Base-by-base conservation (phyloP, 2,797 vertebrate genomes). In the Lophius americanus region DNA sequence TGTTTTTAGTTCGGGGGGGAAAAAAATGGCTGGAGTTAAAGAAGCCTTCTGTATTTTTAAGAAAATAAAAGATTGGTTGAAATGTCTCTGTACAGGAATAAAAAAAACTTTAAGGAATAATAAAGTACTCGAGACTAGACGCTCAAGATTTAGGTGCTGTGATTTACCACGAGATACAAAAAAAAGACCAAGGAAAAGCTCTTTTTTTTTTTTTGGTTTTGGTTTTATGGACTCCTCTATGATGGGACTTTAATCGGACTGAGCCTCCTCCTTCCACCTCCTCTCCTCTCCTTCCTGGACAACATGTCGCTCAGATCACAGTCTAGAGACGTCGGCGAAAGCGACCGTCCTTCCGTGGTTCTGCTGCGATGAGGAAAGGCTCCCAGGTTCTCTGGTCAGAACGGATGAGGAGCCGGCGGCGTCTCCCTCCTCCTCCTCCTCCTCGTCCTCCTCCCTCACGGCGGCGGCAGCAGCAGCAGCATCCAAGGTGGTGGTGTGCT, bases 71-170 rank as follows among this genome's bases (percentile, higher is more conserved):
- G 89, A 84, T 56, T 88, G 89, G 85, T 92, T 93, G 91, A 91
- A 91, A 23, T 93, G 94, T 93, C 89, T 92, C 79, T 94, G 94
- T 95, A 94, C 93, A 94, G 94, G 90, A 94, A 93, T 88, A 79
- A 79, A 89, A 91, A 91, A 87, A 88, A 12, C 44, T 83, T 67
- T 81, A 88, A 89, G 82, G 91, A 92, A 90, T 91, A 92, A 91
- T 85, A 83, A 92, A 91, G 79, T 91, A 90, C 91, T 92, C 81
- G 39, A 83, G 93, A 94, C 90, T 96, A 95, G 95, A 94, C 94
- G 92, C 95, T 96, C 93, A 86, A 93, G 93, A 84, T 94, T 95
- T 96, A 96, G 95, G 92, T 94, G 95, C 94, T 97, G 95, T 96
- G 94, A 93, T 94, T 96, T 96, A 89, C 93, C 91, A 90, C 91